Conservation (phyloP, 2,113 vertebrate species). For the Sturnira hondurensis region DNA sequence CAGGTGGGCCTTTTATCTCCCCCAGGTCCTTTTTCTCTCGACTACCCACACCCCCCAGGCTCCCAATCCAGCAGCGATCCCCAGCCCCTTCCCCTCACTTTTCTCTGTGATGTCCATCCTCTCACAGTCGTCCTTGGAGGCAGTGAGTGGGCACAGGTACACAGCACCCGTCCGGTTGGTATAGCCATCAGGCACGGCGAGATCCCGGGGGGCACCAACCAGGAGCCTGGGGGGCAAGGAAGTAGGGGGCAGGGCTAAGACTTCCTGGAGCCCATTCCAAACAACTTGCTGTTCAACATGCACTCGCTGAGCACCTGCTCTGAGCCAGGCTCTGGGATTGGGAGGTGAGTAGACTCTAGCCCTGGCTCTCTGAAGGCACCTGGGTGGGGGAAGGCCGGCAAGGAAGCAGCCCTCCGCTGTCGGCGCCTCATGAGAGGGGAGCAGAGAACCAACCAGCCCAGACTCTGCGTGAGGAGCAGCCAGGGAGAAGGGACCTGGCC, state of each 20-base stretch:
- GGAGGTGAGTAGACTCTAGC: neutral
- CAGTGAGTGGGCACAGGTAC: conserved; percentile 90
- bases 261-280: neutral
- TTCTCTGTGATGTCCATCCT: conserved; percentile 85
- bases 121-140: conserved; percentile 83
- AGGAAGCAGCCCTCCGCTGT: neutral
- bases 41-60: no score
- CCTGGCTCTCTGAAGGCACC: neutral
- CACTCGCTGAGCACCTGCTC: neutral
- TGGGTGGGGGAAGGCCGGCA: no score
- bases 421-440: neutral
- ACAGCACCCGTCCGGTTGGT: conserved; percentile 88
- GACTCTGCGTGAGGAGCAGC: neutral
- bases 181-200: conserved; percentile 73
- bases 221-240: conserved; percentile 82
- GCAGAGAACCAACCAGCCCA: neutral
- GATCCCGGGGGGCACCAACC: conserved; percentile 89
- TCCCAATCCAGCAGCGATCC: neutral
- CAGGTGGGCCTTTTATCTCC: neutral
- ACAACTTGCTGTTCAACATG: neutral
- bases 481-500: neutral
- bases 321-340: neutral
- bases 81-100: conserved; percentile 79
- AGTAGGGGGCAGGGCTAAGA: neutral
- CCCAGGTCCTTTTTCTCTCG: neutral